A percentile compares a stretch with the other conserved stretches of the same genome.
phyloP scores from a whole-genome alignment of 2,113 vertebrate genomes.

The Emydura subglobosa region DNA sequence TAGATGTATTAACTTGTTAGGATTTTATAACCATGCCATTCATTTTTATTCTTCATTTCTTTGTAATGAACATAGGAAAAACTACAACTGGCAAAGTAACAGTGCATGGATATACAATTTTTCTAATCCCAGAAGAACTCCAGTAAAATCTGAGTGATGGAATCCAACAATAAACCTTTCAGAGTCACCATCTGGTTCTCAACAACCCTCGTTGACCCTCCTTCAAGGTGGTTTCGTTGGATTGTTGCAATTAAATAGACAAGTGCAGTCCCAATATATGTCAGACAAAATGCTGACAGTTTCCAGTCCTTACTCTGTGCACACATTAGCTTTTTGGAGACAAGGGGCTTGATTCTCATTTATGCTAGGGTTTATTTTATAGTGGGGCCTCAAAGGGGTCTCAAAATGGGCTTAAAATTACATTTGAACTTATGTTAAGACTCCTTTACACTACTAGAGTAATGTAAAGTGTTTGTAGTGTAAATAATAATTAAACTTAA shows the following conservation, averaged over 20 bases:
- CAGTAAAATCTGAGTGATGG: neutral
- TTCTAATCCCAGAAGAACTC: neutral
- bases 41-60: neutral
- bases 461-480: neutral
- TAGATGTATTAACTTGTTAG: neutral
- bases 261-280: neutral
- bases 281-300: neutral
- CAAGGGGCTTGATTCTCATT: neutral
- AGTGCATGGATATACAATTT: fast-evolving
- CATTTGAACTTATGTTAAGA: neutral
- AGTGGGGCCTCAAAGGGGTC: neutral
- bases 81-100: neutral
- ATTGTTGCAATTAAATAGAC: neutral
- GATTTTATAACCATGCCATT: neutral
- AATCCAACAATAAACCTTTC: neutral
- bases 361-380: neutral
- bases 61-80: neutral
- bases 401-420: neutral
- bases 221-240: neutral
- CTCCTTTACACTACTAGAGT: neutral
- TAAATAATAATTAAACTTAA: neutral
- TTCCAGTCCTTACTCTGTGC: neutral
- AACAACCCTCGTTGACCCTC: fast-evolving
- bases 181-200: neutral
- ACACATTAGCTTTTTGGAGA: neutral